Conservation (phyloP, 2,888 invertebrate species). For the Pristionchus exspectatus region DNA sequence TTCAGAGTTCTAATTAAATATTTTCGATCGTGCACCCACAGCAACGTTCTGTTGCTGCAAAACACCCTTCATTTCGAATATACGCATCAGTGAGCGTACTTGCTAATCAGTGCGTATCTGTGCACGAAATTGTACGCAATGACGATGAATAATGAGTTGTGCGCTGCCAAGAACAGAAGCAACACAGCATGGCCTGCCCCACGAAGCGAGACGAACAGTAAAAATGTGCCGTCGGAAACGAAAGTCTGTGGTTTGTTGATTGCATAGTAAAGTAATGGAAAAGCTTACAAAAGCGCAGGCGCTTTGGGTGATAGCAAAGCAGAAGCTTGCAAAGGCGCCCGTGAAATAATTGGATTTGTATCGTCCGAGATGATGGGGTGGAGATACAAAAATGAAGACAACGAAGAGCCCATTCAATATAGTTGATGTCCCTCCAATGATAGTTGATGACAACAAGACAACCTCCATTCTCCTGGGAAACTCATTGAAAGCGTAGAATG, state of each 20-base stretch:
- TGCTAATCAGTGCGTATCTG: conserved; percentile 8
- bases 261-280: neutral
- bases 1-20: neutral
- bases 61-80: neutral
- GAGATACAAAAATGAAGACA: neutral
- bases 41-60: neutral
- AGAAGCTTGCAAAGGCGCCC: neutral
- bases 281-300: neutral
- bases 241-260: neutral
- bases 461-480: neutral
- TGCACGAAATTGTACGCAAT: neutral
- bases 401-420: conserved; percentile 1
- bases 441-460: neutral
- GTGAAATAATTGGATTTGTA: neutral
- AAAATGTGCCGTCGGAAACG: neutral
- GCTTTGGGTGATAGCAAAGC: neutral
- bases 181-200: neutral
- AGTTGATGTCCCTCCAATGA: neutral
- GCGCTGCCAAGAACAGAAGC: neutral
- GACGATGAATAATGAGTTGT: neutral
- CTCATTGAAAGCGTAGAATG: too few relatives aligned
- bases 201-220: neutral
- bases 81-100: neutral
- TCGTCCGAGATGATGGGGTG: neutral
- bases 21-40: neutral